Percentiles rank a stretch among this genome's conserved stretches.
These are phyloP conservation scores for Heliconius nattereri DNA, from an alignment of 1,140 invertebrate genomes.

Conservation along the genomic window DNA sequence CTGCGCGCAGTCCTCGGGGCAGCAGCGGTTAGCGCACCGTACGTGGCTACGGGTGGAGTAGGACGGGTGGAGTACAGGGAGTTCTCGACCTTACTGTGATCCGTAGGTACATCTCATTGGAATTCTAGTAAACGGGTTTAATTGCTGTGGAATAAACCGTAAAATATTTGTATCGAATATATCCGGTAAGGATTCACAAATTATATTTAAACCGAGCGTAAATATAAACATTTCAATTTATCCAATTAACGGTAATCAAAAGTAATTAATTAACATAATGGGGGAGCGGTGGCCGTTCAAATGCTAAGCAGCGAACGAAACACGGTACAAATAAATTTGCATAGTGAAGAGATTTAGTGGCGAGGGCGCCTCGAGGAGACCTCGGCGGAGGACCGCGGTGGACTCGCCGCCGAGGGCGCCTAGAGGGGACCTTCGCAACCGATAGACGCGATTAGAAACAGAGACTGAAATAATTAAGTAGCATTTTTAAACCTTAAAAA, in stretches of 20 bases:
- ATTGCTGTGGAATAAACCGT: constrained; percentile 20
- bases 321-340: constrained; percentile 47
- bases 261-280: constrained; percentile 61
- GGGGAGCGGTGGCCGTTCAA: constrained; percentile 50
- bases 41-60: neutral
- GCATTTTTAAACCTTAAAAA: too few species aligned
- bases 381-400: neutral
- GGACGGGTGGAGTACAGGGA: neutral
- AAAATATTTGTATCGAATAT: constrained; percentile 35
- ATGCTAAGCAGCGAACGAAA: constrained; percentile 51
- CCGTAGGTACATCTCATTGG: constrained; percentile 9
- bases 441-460: neutral
- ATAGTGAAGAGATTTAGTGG: constrained; percentile 48
- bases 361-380: neutral
- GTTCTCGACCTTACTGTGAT: constrained; percentile 8
- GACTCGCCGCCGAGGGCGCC: too few species aligned
- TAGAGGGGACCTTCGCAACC: too few species aligned
- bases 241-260: constrained; percentile 54
- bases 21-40: neutral
- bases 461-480: too few species aligned
- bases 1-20: too few species aligned
- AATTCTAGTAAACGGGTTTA: constrained; percentile 22
- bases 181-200: constrained; percentile 29
- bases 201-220: constrained; percentile 33
- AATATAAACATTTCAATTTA: constrained; percentile 37